These are phyloP conservation scores for Eumaeus atala DNA, from an alignment of 1,140 invertebrate genomes.

Conservation along the genomic window DNA sequence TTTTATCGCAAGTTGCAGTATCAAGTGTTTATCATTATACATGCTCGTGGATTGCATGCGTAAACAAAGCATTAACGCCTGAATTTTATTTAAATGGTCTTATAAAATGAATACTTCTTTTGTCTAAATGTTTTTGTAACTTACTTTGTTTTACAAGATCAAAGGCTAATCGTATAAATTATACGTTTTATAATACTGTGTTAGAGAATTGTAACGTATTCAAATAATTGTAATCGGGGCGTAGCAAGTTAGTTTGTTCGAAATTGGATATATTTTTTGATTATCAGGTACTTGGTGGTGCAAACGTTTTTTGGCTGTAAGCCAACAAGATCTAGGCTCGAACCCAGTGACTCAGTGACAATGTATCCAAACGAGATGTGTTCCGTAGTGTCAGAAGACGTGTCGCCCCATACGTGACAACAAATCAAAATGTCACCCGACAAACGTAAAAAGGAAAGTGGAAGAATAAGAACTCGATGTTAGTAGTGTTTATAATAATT, in stretches of 20 bases:
- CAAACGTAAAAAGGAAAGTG: constrained; percentile 52
- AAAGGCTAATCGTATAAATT: constrained; percentile 10
- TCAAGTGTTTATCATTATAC: constrained; percentile 16
- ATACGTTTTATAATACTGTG: not conserved
- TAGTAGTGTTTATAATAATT: constrained; percentile 27
- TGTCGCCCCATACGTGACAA: constrained; percentile 36
- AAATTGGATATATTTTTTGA: constrained; percentile 10
- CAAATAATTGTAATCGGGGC: not conserved
- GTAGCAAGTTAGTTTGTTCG: constrained; percentile 19
- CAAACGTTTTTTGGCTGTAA: constrained; percentile 27
- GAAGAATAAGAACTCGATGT: constrained; percentile 36
- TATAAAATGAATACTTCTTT: not conserved
- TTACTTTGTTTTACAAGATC: not conserved
- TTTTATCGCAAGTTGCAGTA: constrained; percentile 5
- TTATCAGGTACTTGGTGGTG: constrained; percentile 3
- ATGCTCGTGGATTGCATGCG: not conserved
- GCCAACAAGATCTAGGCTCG: constrained; percentile 29
- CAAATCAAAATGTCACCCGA: constrained; percentile 57
- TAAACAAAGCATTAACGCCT: no score
- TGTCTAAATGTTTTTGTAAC: not conserved
- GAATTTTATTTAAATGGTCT: no score
- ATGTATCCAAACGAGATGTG: constrained; percentile 40
- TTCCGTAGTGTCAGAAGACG: constrained; percentile 20
- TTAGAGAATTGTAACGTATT: constrained; percentile 1
- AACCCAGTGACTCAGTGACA: constrained; percentile 41